Percentiles rank a stretch among this genome's conserved stretches.
These are phyloP conservation scores for Dunckerocampus dactyliophorus DNA, from an alignment of 2,113 vertebrate genomes.

Conservation along the genomic window DNA sequence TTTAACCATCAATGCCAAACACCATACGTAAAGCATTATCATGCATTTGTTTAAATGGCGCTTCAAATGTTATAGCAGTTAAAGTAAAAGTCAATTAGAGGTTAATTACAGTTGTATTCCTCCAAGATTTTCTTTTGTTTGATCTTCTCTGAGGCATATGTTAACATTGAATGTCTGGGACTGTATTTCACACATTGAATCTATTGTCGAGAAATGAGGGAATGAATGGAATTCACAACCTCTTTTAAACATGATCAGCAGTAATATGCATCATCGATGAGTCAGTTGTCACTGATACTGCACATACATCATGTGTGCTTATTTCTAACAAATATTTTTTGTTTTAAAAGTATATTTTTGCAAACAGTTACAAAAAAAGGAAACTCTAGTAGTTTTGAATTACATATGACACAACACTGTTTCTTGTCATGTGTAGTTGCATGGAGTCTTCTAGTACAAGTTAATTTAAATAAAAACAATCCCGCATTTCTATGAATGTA, in stretches of 20 bases:
- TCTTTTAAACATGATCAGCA: not conserved
- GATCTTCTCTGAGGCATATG: conserved; percentile 34
- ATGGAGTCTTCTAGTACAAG: not conserved
- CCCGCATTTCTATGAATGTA: not conserved
- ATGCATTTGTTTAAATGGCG: not conserved
- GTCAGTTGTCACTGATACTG: not conserved
- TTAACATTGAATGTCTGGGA: conserved; percentile 47
- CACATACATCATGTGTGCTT: not conserved
- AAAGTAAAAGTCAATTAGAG: conserved; percentile 23
- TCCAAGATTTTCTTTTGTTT: conserved; percentile 24
- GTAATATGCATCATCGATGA: not conserved
- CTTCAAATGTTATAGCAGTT: conserved; percentile 3
- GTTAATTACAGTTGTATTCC: conserved; percentile 39
- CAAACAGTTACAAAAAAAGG: not conserved
- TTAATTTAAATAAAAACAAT: not conserved
- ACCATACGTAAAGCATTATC: conserved; percentile 2
- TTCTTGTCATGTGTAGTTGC: not conserved
- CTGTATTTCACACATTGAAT: conserved; percentile 16
- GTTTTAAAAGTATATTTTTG: not conserved
- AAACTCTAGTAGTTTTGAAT: not conserved
- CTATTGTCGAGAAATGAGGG: conserved; percentile 3
- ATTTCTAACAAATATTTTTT: not conserved
- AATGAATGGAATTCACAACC: not conserved
- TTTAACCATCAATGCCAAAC: conserved; percentile 7
- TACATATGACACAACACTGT: not conserved